phyloP scores from a whole-genome alignment of 2,113 vertebrate species.

The Mola mola region DNA sequence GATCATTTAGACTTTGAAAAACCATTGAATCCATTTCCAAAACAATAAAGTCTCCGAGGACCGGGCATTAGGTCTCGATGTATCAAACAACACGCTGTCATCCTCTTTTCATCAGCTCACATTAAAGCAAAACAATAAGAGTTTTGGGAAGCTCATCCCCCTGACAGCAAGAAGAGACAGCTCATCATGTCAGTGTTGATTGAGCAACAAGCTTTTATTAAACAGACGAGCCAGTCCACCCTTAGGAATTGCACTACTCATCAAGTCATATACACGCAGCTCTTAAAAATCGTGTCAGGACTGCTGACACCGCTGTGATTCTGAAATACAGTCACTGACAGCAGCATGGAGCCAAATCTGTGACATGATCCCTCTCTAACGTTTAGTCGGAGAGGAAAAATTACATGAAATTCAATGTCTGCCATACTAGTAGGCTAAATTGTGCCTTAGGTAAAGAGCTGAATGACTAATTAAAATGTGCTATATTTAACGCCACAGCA shows the following conservation, averaged over 20 bases:
- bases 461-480: constrained; percentile 47
- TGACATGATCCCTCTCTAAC: neutral
- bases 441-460: constrained; percentile 36
- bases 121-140: constrained; percentile 38
- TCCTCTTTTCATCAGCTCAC: constrained; percentile 32
- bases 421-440: constrained; percentile 25
- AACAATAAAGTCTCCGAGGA: constrained; percentile 21
- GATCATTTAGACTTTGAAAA: constrained; percentile 19
- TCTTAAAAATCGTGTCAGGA: constrained; percentile 20
- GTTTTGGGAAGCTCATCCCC: constrained; percentile 18
- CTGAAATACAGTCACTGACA: constrained; percentile 3
- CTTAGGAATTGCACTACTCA: constrained; percentile 30
- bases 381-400: constrained; percentile 15
- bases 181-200: constrained; percentile 27
- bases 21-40: constrained; percentile 23
- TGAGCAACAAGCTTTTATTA: constrained; percentile 42
- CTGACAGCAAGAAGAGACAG: neutral
- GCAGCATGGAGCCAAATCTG: neutral
- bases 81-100: constrained; percentile 26
- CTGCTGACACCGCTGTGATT: neutral
- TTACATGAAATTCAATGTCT: constrained; percentile 39
- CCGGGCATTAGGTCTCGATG: neutral
- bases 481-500: constrained; percentile 47
- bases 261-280: too few relatives aligned
- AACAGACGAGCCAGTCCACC: constrained; percentile 13